Evolutionary conservation across 2,113 vertebrate genomes (phyloP).

Genomic region (Sander lucioperca): DNA sequence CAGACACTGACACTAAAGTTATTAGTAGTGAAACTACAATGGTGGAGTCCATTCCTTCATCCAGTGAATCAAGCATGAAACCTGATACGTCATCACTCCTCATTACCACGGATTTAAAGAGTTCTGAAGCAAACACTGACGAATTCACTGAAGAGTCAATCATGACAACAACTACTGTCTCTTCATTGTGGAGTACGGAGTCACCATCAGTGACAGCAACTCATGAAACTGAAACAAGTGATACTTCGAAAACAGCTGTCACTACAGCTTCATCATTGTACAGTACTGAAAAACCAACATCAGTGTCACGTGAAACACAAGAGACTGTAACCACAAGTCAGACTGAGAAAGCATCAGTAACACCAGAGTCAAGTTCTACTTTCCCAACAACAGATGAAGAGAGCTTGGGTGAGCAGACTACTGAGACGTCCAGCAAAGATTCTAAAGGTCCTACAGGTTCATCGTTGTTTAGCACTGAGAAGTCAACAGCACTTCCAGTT

Average conservation of each 20-base stretch:
- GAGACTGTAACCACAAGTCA: not conserved
- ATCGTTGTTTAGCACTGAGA: conserved; percentile 29
- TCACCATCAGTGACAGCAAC: not conserved
- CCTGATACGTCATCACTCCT: not conserved
- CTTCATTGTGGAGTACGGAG: not conserved
- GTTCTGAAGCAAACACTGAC: not conserved
- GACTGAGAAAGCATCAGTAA: not conserved
- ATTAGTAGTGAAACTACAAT: not conserved
- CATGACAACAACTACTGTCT: not conserved
- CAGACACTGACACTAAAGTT: too few relatives aligned
- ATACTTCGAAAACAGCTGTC: not conserved
- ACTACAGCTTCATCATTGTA: not conserved
- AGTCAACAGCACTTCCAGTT: not conserved
- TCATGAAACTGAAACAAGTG: not conserved
- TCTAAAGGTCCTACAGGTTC: not conserved
- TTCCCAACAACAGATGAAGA: not conserved
- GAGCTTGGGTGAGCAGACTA: not conserved
- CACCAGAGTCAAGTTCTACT: not conserved
- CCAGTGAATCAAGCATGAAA: not conserved
- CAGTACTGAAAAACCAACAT: conserved; percentile 30
- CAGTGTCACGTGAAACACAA: not conserved
- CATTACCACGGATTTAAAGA: not conserved
- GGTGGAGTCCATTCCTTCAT: not conserved
- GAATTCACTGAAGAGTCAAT: not conserved
- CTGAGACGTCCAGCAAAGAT: too few relatives aligned